These are phyloP conservation scores for Zosterops hypoxanthus DNA, from an alignment of 2,113 vertebrate genomes.

Conservation along the genomic window DNA sequence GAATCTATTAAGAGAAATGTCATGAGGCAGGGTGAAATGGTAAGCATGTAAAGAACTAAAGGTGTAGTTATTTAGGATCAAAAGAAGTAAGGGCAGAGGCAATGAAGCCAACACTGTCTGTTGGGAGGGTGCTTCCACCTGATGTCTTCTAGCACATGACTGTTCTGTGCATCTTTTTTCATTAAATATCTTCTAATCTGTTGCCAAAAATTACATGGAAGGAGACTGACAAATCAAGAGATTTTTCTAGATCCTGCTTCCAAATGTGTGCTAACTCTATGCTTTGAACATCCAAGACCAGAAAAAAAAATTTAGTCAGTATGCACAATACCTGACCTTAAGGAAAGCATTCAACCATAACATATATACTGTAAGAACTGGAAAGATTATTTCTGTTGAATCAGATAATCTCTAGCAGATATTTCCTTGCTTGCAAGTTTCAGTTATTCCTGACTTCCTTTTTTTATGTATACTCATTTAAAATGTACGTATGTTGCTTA, in stretches of 20 bases:
- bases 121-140: not conserved
- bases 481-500: not conserved
- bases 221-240: not conserved
- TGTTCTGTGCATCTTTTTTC: not conserved
- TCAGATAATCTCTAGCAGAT: not conserved
- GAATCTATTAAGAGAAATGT: not conserved
- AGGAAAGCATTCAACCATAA: not conserved
- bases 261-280: not conserved
- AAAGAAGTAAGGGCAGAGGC: not conserved
- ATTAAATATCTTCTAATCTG: not conserved
- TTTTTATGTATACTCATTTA: not conserved
- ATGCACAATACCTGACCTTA: not conserved
- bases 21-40: not conserved
- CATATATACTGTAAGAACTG: not conserved
- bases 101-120: not conserved
- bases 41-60: not conserved
- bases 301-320: not conserved
- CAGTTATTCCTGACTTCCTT: not conserved
- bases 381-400: not conserved
- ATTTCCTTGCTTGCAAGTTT: not conserved
- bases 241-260: not conserved
- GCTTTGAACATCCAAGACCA: not conserved
- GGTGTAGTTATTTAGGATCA: not conserved
- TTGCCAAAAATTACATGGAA: not conserved
- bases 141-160: not conserved